phyloP scores from a whole-genome alignment of 2,797 vertebrate genomes.

The Gobionotothen gibberifrons region DNA sequence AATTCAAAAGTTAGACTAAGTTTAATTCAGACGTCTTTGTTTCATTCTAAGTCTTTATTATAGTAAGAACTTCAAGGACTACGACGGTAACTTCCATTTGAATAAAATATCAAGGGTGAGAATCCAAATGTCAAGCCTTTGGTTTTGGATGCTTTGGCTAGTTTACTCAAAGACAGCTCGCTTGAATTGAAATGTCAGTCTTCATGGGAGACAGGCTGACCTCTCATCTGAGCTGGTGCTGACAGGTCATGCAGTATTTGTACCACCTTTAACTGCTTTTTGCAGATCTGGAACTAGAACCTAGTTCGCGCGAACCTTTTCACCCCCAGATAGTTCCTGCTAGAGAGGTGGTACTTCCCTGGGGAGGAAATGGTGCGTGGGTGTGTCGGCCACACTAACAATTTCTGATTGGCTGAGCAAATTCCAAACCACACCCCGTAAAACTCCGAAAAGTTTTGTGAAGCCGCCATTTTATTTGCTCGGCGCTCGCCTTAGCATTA shows the following conservation, averaged over 20 bases:
- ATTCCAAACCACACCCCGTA: too few relatives aligned
- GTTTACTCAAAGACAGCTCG: slow-evolving; percentile 23
- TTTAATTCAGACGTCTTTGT: background rate
- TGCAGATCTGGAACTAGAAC: too few relatives aligned
- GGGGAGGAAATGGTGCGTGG: too few relatives aligned
- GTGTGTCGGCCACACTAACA: too few relatives aligned
- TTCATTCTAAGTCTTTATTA: background rate
- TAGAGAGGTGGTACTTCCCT: too few relatives aligned
- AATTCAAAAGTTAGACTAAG: too few relatives aligned
- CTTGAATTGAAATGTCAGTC: slow-evolving; percentile 49
- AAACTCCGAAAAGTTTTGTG: too few relatives aligned
- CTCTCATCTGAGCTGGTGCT: slow-evolving; percentile 16
- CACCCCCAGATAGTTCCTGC: too few relatives aligned
- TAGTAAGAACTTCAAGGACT: background rate
- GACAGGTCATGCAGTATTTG: slow-evolving; percentile 24
- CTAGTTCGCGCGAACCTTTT: too few relatives aligned
- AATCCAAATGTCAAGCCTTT: slow-evolving; percentile 42
- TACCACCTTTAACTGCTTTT: slow-evolving; percentile 15
- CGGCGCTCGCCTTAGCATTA: too few relatives aligned
- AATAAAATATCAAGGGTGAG: slow-evolving; percentile 21
- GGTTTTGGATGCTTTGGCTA: slow-evolving; percentile 51
- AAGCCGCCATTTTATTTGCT: too few relatives aligned
- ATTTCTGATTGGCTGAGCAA: too few relatives aligned
- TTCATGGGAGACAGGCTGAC: slow-evolving; percentile 18
- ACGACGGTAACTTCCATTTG: background rate